Percentiles rank a stretch among this genome's conserved stretches.
Evolutionary conservation across 2,888 invertebrate genomes (phyloP).

Genomic region (Gasteruption jaculator): DNA sequence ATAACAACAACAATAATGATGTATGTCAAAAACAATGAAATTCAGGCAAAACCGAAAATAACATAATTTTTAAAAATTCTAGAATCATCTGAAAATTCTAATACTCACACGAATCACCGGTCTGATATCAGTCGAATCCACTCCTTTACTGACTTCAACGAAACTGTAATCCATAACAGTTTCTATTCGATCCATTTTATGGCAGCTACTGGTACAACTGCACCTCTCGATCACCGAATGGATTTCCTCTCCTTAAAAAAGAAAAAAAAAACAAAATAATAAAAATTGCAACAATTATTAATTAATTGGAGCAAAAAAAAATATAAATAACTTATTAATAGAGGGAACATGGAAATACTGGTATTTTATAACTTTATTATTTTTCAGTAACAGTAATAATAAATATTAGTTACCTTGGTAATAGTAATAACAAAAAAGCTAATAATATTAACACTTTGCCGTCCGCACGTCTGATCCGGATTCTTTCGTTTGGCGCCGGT

Average conservation of each 20-base stretch:
- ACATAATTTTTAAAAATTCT: not conserved
- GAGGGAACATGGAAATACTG: too few relatives aligned
- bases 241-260: slow-evolving; percentile 40
- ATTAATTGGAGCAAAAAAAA: not conserved
- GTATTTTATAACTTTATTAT: too few relatives aligned
- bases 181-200: slow-evolving; percentile 49
- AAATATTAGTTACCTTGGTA: too few relatives aligned
- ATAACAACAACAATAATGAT: not conserved
- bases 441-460: too few relatives aligned
- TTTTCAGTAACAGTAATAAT: too few relatives aligned
- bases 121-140: slow-evolving; percentile 40
- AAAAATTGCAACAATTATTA: not conserved
- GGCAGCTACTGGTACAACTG: slow-evolving; percentile 48
- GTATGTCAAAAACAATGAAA: too few relatives aligned
- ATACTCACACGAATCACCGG: slow-evolving; percentile 40
- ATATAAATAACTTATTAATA: too few relatives aligned
- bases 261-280: slow-evolving; percentile 1
- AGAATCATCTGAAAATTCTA: too few relatives aligned
- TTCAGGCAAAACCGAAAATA: too few relatives aligned
- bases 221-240: slow-evolving; percentile 51
- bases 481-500: too few relatives aligned
- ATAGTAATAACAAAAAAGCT: too few relatives aligned
- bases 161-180: slow-evolving; percentile 52
- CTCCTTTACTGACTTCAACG: slow-evolving; percentile 39
- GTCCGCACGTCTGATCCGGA: too few relatives aligned